Evolutionary conservation across 1,140 invertebrate genomes (phyloP), one percentile per base, ranked within the genome.

Genomic region (Elymnias hypermnestra): DNA sequence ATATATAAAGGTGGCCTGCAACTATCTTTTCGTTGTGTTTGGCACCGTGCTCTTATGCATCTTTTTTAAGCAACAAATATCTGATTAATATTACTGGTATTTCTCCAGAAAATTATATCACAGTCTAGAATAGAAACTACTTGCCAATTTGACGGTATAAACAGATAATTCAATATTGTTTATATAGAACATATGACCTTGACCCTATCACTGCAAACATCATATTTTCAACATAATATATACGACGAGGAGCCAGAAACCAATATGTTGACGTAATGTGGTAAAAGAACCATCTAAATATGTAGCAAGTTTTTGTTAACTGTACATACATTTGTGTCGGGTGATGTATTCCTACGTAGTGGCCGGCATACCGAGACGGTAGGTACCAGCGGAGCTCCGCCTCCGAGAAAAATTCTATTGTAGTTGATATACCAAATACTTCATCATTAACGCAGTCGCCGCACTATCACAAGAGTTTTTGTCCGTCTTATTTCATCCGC

Each of bases 391-490:
- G 68, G n/a, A n/a, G 67, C 67, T 74, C 51, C 70, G 72, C 66
- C 72, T 72, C 71, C 63, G 66, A 75, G 69, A 81, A 81, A 83
- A 81, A 83, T 81, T 83, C 76, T 83, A 73, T 77, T 81, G 76
- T 83, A 72, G 69, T 72, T 74, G 70, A 70, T 72, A 71, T 79
- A 83, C 76, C 70, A 67, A 83, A 83, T 83, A 75, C 76, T 69
- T 63, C 68, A 71, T 73, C 64, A 74, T 78, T 72, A 75, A 72
- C 64, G 62, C 56, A 58, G 56, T 48, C 65, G 70, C 61, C 56
- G 54, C 50, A 62, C 51, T 53, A 53, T 51, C 44, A 55, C 46
- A 39, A 43, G n/a, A n/a, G 15, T 46, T 47, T 47, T 53, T 49
- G 43, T 29, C 43, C 33, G 28, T 8, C 25, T 50, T 46, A 54